Percentiles rank a stretch among this genome's conserved stretches.
These are phyloP conservation scores for Halcyon leucocephala DNA, from an alignment of 2,797 vertebrate genomes.

Conservation along the genomic window DNA sequence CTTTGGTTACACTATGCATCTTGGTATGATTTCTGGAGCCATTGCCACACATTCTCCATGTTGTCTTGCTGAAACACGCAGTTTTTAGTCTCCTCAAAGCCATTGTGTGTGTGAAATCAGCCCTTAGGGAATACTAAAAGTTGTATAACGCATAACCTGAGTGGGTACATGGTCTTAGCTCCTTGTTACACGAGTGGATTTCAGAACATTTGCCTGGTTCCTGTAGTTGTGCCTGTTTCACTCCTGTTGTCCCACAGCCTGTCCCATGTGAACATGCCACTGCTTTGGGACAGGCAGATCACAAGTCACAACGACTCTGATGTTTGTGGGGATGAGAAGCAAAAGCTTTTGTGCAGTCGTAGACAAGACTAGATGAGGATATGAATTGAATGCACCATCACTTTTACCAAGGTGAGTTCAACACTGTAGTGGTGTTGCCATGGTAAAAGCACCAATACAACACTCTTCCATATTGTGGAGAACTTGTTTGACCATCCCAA, in stretches of 20 bases:
- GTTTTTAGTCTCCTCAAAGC: neutral
- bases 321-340: neutral
- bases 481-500: neutral
- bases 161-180: neutral
- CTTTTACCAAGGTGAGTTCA: neutral
- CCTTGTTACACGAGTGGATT: neutral
- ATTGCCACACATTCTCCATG: neutral
- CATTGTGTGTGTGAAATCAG: neutral
- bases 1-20: neutral
- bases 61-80: neutral
- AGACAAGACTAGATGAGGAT: neutral
- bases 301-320: fast-evolving
- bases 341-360: neutral
- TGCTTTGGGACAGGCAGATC: neutral
- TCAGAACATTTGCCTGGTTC: neutral
- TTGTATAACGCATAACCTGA: fast-evolving
- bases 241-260: neutral
- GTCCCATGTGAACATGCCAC: neutral
- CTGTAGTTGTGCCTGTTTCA: neutral
- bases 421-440: fast-evolving
- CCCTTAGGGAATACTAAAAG: neutral
- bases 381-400: neutral
- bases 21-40: neutral
- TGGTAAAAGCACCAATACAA: neutral
- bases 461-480: neutral